Evolutionary conservation across 2,113 vertebrate genomes (phyloP).

Genomic region (Varanus salvator): DNA sequence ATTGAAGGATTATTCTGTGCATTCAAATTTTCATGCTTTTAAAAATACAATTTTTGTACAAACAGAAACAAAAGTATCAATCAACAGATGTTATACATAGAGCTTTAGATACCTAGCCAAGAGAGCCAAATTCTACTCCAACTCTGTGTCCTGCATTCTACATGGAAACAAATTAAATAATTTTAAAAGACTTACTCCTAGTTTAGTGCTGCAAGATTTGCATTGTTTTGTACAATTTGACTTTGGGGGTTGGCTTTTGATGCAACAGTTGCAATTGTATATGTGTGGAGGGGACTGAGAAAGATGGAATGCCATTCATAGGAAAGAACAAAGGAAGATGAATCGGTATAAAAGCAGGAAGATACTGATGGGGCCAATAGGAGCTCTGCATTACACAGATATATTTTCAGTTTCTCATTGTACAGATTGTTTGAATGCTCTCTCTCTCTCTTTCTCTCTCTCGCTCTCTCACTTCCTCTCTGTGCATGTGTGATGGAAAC

Average conservation of each 20-base stretch:
- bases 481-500: not conserved
- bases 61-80: not conserved
- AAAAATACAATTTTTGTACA: not conserved
- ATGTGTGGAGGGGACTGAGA: not conserved
- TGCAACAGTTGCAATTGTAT: not conserved
- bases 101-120: not conserved
- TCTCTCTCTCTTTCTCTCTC: too few species aligned
- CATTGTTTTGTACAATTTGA: not conserved
- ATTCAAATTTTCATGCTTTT: not conserved
- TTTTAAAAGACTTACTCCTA: not conserved
- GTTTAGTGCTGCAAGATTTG: not conserved
- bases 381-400: not conserved
- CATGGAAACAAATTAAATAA: not conserved
- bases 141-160: not conserved
- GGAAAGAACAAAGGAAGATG: not conserved
- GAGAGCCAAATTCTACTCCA: not conserved
- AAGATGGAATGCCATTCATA: not conserved
- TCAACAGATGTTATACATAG: not conserved
- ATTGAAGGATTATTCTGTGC: not conserved
- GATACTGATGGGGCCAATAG: not conserved
- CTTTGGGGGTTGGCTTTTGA: not conserved
- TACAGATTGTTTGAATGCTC: not conserved
- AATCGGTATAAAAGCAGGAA: not conserved
- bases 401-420: not conserved
- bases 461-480: not conserved